A percentile compares a stretch with the other conserved stretches of the same genome.
Evolutionary conservation across 2,888 invertebrate genomes (phyloP).

Genomic region (Drosophila basisetae): DNA sequence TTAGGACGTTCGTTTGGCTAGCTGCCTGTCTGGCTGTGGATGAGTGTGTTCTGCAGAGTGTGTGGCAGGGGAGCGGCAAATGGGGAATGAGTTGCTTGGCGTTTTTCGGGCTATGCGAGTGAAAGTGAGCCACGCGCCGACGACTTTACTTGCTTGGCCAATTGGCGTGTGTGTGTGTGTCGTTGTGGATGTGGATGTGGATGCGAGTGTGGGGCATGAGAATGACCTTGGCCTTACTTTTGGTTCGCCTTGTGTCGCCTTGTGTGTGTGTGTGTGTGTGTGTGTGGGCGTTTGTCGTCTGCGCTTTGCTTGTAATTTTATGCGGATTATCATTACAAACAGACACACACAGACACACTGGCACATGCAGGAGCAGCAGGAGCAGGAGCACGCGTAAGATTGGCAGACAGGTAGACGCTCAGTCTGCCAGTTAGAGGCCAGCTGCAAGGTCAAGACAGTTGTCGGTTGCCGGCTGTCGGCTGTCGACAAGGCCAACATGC

Average conservation of each 20-base stretch:
- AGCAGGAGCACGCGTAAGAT: constrained; percentile 57
- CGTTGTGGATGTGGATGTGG: constrained; percentile 20
- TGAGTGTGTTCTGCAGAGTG: constrained; percentile 10
- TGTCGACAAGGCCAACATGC: constrained; percentile 49
- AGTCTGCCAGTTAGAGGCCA: constrained; percentile 37
- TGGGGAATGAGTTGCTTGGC: constrained; percentile 24
- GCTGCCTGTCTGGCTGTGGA: constrained; percentile 43
- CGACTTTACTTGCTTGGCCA: constrained; percentile 71
- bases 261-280: constrained; percentile 18
- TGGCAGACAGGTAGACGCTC: constrained; percentile 71
- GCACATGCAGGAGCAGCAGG: constrained; percentile 18
- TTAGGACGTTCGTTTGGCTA: constrained; percentile 52
- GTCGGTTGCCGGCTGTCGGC: constrained; percentile 42
- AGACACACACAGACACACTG: constrained; percentile 43
- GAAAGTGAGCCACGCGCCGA: constrained; percentile 73
- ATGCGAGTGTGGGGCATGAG: constrained; percentile 54
- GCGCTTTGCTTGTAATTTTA: constrained; percentile 81
- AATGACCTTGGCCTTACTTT: constrained; percentile 79
- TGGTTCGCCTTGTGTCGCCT: constrained; percentile 44
- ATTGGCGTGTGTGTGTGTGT: constrained; percentile 54
- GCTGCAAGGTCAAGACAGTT: constrained; percentile 70
- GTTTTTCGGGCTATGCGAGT: constrained; percentile 55
- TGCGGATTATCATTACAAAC: constrained; percentile 83
- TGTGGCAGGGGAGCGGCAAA: constrained; percentile 1
- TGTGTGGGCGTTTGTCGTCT: constrained; percentile 62